These are phyloP conservation scores for Zootoca vivipara DNA, from an alignment of 2,113 vertebrate genomes.

Conservation along the genomic window DNA sequence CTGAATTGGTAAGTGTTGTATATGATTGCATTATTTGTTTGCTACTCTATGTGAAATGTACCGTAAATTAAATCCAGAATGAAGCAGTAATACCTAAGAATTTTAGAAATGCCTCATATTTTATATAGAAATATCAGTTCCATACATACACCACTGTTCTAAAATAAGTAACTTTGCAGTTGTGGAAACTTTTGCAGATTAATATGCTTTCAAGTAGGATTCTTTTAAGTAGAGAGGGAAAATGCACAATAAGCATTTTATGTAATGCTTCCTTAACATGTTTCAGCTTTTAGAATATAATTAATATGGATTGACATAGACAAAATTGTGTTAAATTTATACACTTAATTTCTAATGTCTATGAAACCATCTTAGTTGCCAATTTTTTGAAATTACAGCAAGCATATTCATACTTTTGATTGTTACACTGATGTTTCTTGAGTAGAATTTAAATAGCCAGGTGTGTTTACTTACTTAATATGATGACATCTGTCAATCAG, in stretches of 20 bases:
- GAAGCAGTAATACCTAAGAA: slow-evolving; percentile 53
- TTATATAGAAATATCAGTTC: slow-evolving; percentile 49
- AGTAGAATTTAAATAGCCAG: slow-evolving; percentile 66
- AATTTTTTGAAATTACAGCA: slow-evolving; percentile 61
- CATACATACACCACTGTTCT: slow-evolving; percentile 35
- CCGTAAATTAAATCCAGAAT: slow-evolving; percentile 61
- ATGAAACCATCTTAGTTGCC: slow-evolving; percentile 58
- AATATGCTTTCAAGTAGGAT: slow-evolving; percentile 58
- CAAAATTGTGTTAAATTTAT: slow-evolving; percentile 78
- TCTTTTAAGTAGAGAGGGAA: slow-evolving; percentile 48
- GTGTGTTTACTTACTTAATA: slow-evolving; percentile 70
- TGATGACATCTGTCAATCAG: slow-evolving; percentile 72
- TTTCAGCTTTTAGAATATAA: slow-evolving; percentile 77
- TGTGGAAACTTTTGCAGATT: slow-evolving; percentile 59
- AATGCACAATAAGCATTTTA: slow-evolving; percentile 58
- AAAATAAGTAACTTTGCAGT: slow-evolving; percentile 50
- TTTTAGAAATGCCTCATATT: slow-evolving; percentile 31
- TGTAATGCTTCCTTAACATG: slow-evolving; percentile 69
- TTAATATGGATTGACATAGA: slow-evolving; percentile 70
- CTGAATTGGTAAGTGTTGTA: slow-evolving; percentile 1
- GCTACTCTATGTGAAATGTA: slow-evolving; percentile 48
- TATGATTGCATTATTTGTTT: slow-evolving; percentile 50
- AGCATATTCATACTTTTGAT: slow-evolving; percentile 2
- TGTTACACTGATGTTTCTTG: slow-evolving; percentile 41
- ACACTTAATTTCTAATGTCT: slow-evolving; percentile 45